phyloP scores from a whole-genome alignment of 1,140 invertebrate genomes.

The Eumaeus atala region DNA sequence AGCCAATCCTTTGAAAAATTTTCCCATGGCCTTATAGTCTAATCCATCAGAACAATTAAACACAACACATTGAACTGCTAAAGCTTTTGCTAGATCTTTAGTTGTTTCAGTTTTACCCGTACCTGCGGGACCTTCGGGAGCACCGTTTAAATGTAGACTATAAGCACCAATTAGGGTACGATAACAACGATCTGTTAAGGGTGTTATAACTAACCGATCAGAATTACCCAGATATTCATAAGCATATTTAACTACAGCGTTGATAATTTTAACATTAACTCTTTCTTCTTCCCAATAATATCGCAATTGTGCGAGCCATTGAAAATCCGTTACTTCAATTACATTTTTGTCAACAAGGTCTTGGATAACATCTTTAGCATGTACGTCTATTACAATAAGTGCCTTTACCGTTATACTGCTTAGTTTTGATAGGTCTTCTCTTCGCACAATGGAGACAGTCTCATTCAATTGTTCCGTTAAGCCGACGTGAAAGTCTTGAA shows the following conservation, averaged over 20 bases:
- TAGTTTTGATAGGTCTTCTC: conserved; percentile 75
- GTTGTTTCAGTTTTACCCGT: conserved; percentile 97
- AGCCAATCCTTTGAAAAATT: conserved; percentile 89
- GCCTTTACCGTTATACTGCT: conserved; percentile 87
- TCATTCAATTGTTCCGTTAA: conserved; percentile 78
- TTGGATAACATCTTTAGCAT: conserved; percentile 90
- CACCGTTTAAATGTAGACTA: conserved; percentile 90
- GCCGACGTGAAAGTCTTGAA: conserved; percentile 74
- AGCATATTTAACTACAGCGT: conserved; percentile 88
- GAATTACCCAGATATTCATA: conserved; percentile 94
- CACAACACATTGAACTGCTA: conserved; percentile 92
- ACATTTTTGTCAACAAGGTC: conserved; percentile 83
- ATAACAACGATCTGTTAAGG: conserved; percentile 91
- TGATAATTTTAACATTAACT: conserved; percentile 89
- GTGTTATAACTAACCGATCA: conserved; percentile 87
- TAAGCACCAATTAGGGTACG: conserved; percentile 92
- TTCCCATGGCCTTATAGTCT: conserved; percentile 95
- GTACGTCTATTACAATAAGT: conserved; percentile 93
- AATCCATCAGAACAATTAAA: conserved; percentile 95
- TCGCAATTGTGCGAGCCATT: conserved; percentile 92
- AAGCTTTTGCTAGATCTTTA: conserved; percentile 91
- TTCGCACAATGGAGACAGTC: conserved; percentile 78
- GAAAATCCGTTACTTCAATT: conserved; percentile 86
- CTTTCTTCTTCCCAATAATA: conserved; percentile 92
- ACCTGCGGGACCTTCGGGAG: conserved; percentile 91